Evolutionary conservation across 2,113 vertebrate species (phyloP).

Genomic region (Nansenia antarctica): DNA sequence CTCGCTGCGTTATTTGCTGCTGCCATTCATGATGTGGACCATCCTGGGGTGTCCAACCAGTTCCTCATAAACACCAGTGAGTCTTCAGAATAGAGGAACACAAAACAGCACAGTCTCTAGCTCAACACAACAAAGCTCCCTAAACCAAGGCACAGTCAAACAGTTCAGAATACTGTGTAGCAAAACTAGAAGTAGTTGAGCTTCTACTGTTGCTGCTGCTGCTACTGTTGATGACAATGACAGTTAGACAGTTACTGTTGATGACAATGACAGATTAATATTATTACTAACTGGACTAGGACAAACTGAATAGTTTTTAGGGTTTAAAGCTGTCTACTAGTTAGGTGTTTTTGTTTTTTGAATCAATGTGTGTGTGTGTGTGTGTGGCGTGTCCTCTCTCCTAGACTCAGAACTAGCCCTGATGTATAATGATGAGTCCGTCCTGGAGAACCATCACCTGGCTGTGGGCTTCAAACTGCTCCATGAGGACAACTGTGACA

Average conservation of each 20-base stretch:
- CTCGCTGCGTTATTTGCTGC: slow-evolving; percentile 90
- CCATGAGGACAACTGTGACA: slow-evolving; percentile 94
- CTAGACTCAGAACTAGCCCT: slow-evolving; percentile 92
- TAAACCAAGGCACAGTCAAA: not conserved
- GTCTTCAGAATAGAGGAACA: slow-evolving; percentile 30
- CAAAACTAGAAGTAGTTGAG: not conserved
- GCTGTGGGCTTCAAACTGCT: slow-evolving; percentile 94
- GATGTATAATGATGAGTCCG: slow-evolving; percentile 96
- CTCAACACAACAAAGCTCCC: not conserved
- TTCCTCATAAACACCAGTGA: slow-evolving; percentile 96
- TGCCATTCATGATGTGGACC: slow-evolving; percentile 93
- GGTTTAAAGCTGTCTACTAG: not conserved
- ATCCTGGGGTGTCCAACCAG: slow-evolving; percentile 96
- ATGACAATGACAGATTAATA: not conserved
- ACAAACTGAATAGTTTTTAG: too few species aligned
- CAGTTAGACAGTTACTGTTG: too few species aligned
- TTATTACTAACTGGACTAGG: too few species aligned
- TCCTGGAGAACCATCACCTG: slow-evolving; percentile 93
- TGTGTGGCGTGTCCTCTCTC: not conserved
- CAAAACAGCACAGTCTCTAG: not conserved
- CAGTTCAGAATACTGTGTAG: not conserved
- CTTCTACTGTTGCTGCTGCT: too few species aligned
- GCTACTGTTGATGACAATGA: too few species aligned
- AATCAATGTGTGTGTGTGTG: not conserved
- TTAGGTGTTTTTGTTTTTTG: not conserved